Percentiles rank a stretch among this genome's conserved stretches.
Conservation (phyloP, 1,140 invertebrate genomes). For the Drosophila repleta region DNA sequence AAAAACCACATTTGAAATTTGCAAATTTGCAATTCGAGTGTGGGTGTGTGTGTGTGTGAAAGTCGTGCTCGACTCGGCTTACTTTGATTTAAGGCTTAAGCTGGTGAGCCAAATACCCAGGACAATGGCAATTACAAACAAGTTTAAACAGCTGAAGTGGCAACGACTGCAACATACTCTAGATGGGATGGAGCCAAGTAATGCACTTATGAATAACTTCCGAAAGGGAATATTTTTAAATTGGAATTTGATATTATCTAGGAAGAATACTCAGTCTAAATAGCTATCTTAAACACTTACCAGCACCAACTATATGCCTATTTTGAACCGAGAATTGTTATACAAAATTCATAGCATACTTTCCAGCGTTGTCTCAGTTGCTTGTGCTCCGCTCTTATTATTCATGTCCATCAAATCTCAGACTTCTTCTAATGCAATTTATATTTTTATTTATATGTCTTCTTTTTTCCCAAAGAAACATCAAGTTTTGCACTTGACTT, state of each 20-base stretch:
- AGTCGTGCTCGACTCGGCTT: not conserved
- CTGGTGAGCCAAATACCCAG: not conserved
- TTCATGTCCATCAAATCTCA: conserved; percentile 37
- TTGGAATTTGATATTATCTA: no score
- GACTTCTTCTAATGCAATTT: conserved; percentile 40
- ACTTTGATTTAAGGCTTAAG: conserved; percentile 11
- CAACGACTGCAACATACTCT: not conserved
- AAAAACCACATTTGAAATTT: conserved; percentile 50
- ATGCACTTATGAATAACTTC: no score
- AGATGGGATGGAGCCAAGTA: no score
- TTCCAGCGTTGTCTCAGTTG: conserved; percentile 15
- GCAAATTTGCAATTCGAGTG: conserved; percentile 8
- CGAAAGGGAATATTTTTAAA: no score
- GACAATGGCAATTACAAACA: conserved; percentile 40
- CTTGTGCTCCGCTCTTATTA: conserved; percentile 34
- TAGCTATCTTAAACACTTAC: no score
- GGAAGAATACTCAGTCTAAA: no score
- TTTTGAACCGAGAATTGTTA: not conserved
- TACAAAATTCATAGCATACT: conserved; percentile 27
- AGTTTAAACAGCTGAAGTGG: not conserved
- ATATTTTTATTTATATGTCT: conserved; percentile 26
- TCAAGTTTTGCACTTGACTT: conserved; percentile 58
- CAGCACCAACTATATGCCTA: no score
- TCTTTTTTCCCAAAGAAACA: conserved; percentile 11
- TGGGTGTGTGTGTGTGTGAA: not conserved